These are phyloP conservation scores for Tineola bisselliella DNA, from an alignment of 2,888 invertebrate genomes.

Conservation along the genomic window DNA sequence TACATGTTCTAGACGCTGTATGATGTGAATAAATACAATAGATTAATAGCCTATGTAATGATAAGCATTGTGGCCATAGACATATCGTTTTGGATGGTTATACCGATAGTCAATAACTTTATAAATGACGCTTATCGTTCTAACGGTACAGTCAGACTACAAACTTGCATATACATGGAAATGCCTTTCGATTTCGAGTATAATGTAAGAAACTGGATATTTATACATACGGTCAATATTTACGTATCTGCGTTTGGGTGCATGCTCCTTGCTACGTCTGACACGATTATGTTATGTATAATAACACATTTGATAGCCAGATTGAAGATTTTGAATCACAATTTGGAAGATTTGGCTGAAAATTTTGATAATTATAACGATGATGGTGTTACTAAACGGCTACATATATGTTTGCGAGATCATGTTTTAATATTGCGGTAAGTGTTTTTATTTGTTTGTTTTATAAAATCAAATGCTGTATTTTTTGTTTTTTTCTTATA, in stretches of 20 bases:
- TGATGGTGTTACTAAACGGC: conserved; percentile 19
- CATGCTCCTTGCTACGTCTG: conserved; percentile 22
- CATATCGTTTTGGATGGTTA: conserved; percentile 22
- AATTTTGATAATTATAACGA: conserved; percentile 20
- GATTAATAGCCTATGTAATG: too few species aligned
- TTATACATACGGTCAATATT: conserved; percentile 21
- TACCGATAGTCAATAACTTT: conserved; percentile 23
- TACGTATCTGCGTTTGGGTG: conserved; percentile 20
- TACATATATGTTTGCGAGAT: conserved; percentile 25
- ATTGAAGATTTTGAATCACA: conserved; percentile 27
- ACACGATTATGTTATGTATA: conserved; percentile 24
- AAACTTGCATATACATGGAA: conserved; percentile 29
- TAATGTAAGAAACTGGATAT: conserved; percentile 24
- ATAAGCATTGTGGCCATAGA: conserved; percentile 13
- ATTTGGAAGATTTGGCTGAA: conserved; percentile 19
- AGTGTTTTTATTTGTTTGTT: too few species aligned
- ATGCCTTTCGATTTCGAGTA: conserved; percentile 32
- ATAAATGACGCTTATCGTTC: conserved; percentile 22
- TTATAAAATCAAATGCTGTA: too few species aligned
- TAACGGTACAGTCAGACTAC: conserved; percentile 25
- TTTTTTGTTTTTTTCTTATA: too few species aligned
- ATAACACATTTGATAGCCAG: conserved; percentile 31
- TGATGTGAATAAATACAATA: too few species aligned
- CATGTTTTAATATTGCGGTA: conserved; percentile 28
- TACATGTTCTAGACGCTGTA: too few species aligned